These are phyloP conservation scores for Phalacrocorax carbo DNA, from an alignment of 2,113 vertebrate species.

Conservation along the genomic window DNA sequence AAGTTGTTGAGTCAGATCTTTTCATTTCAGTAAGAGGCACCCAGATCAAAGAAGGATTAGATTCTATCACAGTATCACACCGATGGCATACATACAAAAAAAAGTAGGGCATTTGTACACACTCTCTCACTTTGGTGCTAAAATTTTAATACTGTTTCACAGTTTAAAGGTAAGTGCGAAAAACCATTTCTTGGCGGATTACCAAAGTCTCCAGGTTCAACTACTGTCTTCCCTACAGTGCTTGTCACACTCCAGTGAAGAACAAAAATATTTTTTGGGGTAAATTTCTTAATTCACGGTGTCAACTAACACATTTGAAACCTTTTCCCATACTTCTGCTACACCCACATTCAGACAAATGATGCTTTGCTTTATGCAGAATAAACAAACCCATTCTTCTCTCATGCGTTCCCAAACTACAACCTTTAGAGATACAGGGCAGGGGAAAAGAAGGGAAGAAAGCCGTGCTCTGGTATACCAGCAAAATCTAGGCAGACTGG, in stretches of 20 bases:
- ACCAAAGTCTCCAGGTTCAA: background rate
- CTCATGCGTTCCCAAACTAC: background rate
- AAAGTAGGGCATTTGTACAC: background rate
- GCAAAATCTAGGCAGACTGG: background rate
- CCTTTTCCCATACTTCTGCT: background rate
- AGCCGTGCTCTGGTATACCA: background rate
- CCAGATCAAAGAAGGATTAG: background rate
- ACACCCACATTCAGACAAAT: background rate
- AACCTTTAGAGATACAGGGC: background rate
- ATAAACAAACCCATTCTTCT: background rate
- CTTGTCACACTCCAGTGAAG: background rate
- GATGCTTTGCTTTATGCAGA: background rate
- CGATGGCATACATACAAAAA: background rate
- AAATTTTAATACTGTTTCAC: background rate
- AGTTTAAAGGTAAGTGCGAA: background rate
- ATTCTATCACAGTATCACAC: background rate
- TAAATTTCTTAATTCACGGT: background rate
- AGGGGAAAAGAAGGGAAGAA: background rate
- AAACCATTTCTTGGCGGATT: background rate
- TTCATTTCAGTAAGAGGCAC: background rate
- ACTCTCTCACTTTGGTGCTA: background rate
- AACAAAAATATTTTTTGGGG: background rate
- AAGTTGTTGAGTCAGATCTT: slow-evolving; percentile 1
- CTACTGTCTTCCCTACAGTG: background rate
- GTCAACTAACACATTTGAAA: background rate